Evolutionary conservation across 2,797 vertebrate genomes (phyloP), one percentile per base, ranked within the genome.

Genomic region (Enteromius unitaeniatus): DNA sequence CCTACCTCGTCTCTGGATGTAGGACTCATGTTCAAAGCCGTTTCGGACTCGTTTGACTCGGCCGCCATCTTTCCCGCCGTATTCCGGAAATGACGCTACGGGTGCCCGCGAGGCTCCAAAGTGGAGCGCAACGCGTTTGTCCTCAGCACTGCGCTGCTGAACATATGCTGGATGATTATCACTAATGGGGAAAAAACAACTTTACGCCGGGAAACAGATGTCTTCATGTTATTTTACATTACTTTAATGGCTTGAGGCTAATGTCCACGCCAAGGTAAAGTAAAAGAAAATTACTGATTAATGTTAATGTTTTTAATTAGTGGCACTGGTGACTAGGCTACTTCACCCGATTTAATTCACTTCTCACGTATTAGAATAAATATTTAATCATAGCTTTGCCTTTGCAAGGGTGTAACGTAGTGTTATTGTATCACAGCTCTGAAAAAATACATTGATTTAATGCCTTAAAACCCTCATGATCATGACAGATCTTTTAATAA

Each of bases 21-120:
- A n/a, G 85, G 75, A 65, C 70, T 83, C 34, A 86, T 34, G 62
- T 87, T 79, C 21, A 80, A 62, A 64, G 58, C 76, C 69, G 76
- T 82, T 74, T 85, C 68, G 51, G 26, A 45, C 45, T 88, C 65
- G 74, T 88, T 87, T 51, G 86, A 45, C 78, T 90, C 85, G 2
- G 86, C 78, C 85, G 89, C 90, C 90, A 91, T 91, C 15, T 90
- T 90, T 83, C 19, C 62, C 37, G 37, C 78, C 51, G 78, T 83
- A 53, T 76, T 78, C 85, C 86, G 84, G 73, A 83, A 88, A 23
- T 86, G 76, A 64, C 15, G 19, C 87, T 89, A 91, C 89, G 86
- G 88, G 1, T 15, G 23, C 73, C 73, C 23, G 49, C 23, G 49
- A 68, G 79, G 64, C 6, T 45, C 67, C 11, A 34, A 6, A 40